Evolutionary conservation across 2,113 vertebrate genomes (phyloP), one percentile per base, ranked within the genome.

Genomic region (Hemiscyllium ocellatum): DNA sequence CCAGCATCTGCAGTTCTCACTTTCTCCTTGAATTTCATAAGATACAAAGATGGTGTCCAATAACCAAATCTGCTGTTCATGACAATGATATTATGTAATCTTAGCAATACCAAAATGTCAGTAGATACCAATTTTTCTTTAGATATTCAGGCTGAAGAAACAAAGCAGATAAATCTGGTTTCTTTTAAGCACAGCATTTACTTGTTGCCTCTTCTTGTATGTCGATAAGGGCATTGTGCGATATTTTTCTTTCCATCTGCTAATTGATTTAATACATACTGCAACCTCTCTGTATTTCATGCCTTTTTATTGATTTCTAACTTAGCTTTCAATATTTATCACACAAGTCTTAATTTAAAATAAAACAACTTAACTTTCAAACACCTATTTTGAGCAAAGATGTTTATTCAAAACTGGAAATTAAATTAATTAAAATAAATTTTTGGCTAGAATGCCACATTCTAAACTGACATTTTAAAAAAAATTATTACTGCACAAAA

Each of bases 401-500:
- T n/a, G 61, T 91, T n/a, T 91, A 91, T 91, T 91, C 24, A 90
- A 91, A 91, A 33, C 29, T 65, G 29, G 52, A 91, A 33, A 89
- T 65, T 47, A 61, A 33, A 29, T n/a, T 29, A 29, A 91, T 61
- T 93, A 20, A 66, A 93, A 93, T 66, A 37, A 91, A 56, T 56
- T 91, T 91, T 91, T 66, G 1, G 89, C 15, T 66, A 19, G 33
- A 91, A 90, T 66, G 20, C 19, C 87, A 33, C 15, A 37, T 22
- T 93, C 66, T 65, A 65, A 91, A 65, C n/a, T n/a, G 13, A 33
- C 3, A 19, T 83, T 83, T 91, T 93, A 33, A 68, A 37, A 37
- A 61, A 93, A 66, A 22, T 66, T 33, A 65, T 65, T 20, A 66
- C 17, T 93, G 6, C 19, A 93, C 33, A 7, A 93, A 80, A 91